Evolutionary conservation across 2,797 vertebrate species (phyloP).

Genomic region (Sebastes dallii): DNA sequence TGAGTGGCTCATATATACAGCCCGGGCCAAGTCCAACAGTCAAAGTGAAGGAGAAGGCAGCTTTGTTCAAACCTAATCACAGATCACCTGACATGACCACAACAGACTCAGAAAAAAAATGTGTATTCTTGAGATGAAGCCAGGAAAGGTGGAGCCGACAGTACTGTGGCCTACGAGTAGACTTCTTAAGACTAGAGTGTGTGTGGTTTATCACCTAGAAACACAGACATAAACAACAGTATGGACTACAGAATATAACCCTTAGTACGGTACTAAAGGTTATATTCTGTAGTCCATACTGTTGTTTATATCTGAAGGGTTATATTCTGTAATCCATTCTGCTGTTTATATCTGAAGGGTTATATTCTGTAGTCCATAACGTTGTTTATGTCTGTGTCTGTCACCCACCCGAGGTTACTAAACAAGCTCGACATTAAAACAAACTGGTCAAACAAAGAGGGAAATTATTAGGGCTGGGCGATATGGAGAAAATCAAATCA

Average conservation of each 20-base stretch:
- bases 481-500: too few relatives aligned
- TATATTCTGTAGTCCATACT: too few relatives aligned
- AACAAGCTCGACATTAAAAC: fast-evolving
- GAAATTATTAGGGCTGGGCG: too few relatives aligned
- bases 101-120: neutral
- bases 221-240: neutral
- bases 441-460: too few relatives aligned
- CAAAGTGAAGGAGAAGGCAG: neutral
- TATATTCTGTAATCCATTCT: too few relatives aligned
- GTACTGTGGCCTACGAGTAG: neutral
- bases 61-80: constrained; percentile 18
- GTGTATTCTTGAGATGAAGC: neutral
- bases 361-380: too few relatives aligned
- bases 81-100: constrained; percentile 38
- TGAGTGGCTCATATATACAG: neutral
- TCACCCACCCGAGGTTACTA: fast-evolving
- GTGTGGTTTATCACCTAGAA: neutral
- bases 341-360: too few relatives aligned
- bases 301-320: too few relatives aligned
- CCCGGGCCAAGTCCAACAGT: neutral
- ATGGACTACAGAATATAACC: too few relatives aligned
- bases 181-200: neutral
- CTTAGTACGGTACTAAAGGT: too few relatives aligned
- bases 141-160: neutral
- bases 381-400: too few relatives aligned